Conservation (phyloP, 2,113 vertebrate genomes). For the Sorex fumeus region DNA sequence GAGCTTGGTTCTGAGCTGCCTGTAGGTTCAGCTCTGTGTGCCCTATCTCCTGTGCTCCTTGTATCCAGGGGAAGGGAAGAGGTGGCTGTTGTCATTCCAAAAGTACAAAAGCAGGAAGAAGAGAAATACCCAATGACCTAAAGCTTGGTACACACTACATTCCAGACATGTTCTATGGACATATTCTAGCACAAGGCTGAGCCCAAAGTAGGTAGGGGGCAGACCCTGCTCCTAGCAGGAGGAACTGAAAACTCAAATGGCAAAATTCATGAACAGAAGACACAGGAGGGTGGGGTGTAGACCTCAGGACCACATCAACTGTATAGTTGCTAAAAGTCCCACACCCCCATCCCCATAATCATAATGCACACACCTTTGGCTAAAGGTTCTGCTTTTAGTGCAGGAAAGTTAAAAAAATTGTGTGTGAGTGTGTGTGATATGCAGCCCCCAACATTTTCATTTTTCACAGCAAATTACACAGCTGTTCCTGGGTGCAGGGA, state of each 20-base stretch:
- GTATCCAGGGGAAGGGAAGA: too few species aligned
- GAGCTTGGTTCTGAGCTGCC: not conserved
- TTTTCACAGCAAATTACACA: not conserved
- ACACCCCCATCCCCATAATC: not conserved
- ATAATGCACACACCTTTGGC: not conserved
- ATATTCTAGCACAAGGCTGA: not conserved
- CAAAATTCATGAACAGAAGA: not conserved
- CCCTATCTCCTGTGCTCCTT: not conserved
- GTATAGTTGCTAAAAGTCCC: rapidly evolving
- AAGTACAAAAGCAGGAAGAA: not conserved
- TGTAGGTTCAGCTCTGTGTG: not conserved
- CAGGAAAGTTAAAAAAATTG: not conserved
- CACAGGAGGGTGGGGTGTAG: not conserved
- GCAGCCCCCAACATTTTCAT: not conserved
- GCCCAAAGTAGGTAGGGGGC: not conserved
- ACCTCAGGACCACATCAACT: not conserved
- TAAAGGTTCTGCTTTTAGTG: not conserved
- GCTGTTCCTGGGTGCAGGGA: not conserved
- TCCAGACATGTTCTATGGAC: not conserved
- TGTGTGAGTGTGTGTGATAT: too few species aligned
- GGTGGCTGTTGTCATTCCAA: not conserved
- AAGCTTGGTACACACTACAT: not conserved
- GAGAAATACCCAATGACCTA: not conserved
- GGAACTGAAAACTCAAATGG: not conserved
- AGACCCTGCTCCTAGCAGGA: not conserved